These are phyloP conservation scores for Aspiorhynchus laticeps DNA, from an alignment of 2,113 vertebrate species.

Conservation along the genomic window DNA sequence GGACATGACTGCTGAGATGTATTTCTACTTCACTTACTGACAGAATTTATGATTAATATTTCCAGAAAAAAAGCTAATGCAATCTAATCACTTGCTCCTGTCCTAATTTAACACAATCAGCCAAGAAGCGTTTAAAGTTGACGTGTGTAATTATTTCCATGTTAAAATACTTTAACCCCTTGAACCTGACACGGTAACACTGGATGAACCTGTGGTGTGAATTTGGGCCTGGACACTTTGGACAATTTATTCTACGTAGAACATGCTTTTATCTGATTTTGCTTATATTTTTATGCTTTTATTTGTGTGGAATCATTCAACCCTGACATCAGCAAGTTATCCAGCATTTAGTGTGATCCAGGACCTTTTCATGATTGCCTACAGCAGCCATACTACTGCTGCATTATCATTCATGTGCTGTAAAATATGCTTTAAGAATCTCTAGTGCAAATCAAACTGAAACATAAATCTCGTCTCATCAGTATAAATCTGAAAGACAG, in stretches of 20 bases:
- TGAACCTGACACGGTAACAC: neutral
- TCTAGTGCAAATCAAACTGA: neutral
- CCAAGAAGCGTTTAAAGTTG: neutral
- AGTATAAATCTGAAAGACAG: neutral
- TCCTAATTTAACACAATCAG: neutral
- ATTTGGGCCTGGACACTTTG: neutral
- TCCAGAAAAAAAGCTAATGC: neutral
- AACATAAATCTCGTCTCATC: neutral
- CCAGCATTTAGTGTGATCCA: neutral
- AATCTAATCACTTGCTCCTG: neutral
- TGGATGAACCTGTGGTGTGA: too few species aligned
- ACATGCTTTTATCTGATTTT: neutral
- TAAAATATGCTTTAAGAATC: neutral
- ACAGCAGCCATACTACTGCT: neutral
- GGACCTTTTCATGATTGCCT: neutral
- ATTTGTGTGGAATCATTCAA: neutral
- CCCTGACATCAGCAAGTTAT: neutral
- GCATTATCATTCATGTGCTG: neutral
- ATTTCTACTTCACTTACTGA: neutral
- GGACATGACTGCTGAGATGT: neutral
- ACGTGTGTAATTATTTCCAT: neutral
- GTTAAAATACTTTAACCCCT: neutral
- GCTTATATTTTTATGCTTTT: neutral
- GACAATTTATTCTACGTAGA: neutral
- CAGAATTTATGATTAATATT: conserved; percentile 12